Evolutionary conservation across 2,888 invertebrate genomes (phyloP).

Genomic region (Auanema sp.): DNA sequence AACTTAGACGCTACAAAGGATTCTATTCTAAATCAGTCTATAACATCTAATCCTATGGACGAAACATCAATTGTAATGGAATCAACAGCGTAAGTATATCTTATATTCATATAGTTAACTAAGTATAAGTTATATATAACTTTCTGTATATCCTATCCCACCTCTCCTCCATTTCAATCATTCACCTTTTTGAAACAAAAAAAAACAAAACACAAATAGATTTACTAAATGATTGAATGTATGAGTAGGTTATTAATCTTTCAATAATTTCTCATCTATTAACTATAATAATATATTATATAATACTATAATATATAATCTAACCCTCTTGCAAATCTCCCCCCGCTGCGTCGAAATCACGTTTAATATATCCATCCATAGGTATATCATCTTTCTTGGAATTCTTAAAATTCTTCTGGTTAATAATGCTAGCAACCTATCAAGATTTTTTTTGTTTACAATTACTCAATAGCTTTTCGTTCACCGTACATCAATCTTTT

Average conservation of each 20-base stretch:
- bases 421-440: not conserved
- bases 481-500: not conserved
- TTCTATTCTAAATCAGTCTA: conserved; percentile 41
- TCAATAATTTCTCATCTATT: too few relatives aligned
- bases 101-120: not conserved
- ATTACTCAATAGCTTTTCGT: not conserved
- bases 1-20: conserved; percentile 39
- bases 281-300: too few relatives aligned
- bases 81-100: conserved; percentile 25
- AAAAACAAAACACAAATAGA: too few relatives aligned
- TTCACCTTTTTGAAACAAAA: too few relatives aligned
- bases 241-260: too few relatives aligned
- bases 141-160: not conserved
- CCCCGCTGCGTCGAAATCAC: too few relatives aligned
- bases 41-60: conserved; percentile 44
- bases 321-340: too few relatives aligned
- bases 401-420: not conserved
- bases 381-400: not conserved
- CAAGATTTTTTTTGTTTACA: too few relatives aligned
- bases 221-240: too few relatives aligned
- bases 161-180: not conserved
- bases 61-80: conserved; percentile 37
- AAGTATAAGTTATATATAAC: too few relatives aligned
- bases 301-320: too few relatives aligned
- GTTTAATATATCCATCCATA: not conserved